These are phyloP conservation scores for Muricea muricata DNA, from an alignment of 92 coral and sea anemone species.

Conservation along the genomic window DNA sequence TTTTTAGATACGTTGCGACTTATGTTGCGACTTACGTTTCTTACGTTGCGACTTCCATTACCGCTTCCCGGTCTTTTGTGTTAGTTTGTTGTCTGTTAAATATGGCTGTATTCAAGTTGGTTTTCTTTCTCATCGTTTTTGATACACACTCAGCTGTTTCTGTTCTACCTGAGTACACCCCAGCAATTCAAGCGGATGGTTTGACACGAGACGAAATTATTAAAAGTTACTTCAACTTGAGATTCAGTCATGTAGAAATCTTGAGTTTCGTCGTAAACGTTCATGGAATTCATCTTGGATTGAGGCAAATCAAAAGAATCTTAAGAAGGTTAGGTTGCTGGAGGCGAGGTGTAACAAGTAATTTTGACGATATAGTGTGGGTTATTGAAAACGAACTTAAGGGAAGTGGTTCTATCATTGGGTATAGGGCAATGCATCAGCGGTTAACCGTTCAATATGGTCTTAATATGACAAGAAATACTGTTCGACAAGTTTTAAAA, in stretches of 20 bases:
- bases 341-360: constrained; percentile 33
- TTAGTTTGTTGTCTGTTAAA: background rate
- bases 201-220: constrained; percentile 59
- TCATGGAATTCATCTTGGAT: constrained; percentile 65
- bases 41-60: background rate
- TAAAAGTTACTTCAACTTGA: constrained; percentile 66
- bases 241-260: constrained; percentile 69
- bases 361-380: constrained; percentile 33
- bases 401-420: constrained; percentile 61
- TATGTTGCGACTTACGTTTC: background rate
- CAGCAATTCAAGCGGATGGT: constrained; percentile 30
- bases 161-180: constrained; percentile 3
- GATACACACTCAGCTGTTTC: background rate
- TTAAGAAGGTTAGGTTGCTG: constrained; percentile 34
- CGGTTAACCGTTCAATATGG: constrained; percentile 47
- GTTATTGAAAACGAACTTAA: constrained; percentile 55
- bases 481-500: constrained; percentile 30
- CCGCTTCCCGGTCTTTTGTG: background rate
- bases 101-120: background rate
- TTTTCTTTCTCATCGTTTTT: background rate
- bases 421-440: constrained; percentile 73
- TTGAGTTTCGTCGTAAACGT: constrained; percentile 63
- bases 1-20: background rate
- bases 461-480: constrained; percentile 50
- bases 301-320: constrained; percentile 65